phyloP scores from a whole-genome alignment of 2,888 invertebrate genomes.

The Bombylius major region DNA sequence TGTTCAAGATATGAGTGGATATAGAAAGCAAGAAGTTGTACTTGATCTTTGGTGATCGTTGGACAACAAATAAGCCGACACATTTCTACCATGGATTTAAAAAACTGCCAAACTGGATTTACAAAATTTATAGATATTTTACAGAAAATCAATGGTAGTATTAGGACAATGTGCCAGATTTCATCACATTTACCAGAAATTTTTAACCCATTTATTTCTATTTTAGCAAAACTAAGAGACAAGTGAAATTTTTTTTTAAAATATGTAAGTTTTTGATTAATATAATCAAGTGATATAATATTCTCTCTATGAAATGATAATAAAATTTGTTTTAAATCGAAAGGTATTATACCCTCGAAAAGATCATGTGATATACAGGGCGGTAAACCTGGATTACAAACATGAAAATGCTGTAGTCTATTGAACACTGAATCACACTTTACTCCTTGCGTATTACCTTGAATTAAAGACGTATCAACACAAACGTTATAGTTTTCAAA shows the following conservation, averaged over 20 bases:
- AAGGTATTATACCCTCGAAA: slow-evolving; percentile 18
- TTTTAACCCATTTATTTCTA: slow-evolving; percentile 1
- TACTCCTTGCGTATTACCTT: slow-evolving; percentile 11
- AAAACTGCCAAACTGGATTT: neutral
- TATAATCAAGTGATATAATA: neutral
- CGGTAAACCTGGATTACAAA: slow-evolving; percentile 7
- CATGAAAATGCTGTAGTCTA: slow-evolving; percentile 17
- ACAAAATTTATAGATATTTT: neutral
- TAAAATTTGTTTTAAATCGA: slow-evolving; percentile 16
- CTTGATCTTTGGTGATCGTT: neutral
- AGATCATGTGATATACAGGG: slow-evolving; percentile 21
- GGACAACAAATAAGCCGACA: neutral
- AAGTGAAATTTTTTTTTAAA: slow-evolving; percentile 3
- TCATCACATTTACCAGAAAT: slow-evolving; percentile 6
- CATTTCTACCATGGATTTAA: slow-evolving; percentile 1
- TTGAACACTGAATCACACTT: slow-evolving; percentile 20
- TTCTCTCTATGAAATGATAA: slow-evolving; percentile 11
- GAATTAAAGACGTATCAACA: neutral
- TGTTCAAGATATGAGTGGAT: neutral
- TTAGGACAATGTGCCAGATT: neutral
- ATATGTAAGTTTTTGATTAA: neutral
- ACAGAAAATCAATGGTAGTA: neutral
- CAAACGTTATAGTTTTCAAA: neutral
- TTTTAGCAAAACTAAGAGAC: slow-evolving; percentile 1
- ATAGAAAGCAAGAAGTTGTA: neutral